A percentile compares a stretch with the other conserved stretches of the same genome.
Evolutionary conservation across 2,888 invertebrate species (phyloP).

Genomic region (Epinotia nisella): DNA sequence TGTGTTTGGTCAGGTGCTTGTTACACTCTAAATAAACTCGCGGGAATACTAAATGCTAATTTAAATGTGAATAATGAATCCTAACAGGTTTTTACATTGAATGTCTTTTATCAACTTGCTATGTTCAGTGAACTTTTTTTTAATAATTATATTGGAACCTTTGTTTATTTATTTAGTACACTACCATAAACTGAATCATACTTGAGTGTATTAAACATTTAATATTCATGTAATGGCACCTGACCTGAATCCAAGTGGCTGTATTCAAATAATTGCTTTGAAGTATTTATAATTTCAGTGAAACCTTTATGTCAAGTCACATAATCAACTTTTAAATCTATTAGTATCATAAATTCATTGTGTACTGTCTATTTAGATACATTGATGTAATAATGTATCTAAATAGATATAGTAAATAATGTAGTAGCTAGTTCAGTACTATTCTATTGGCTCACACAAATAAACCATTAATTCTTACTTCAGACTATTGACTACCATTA

Average conservation of each 20-base stretch:
- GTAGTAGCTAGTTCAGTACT: too few species aligned
- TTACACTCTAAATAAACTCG: slow-evolving; percentile 2
- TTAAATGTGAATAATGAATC: background rate
- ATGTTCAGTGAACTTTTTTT: background rate
- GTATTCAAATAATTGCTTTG: slow-evolving; percentile 1
- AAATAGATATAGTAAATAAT: too few species aligned
- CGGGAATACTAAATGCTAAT: background rate
- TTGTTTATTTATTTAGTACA: slow-evolving; percentile 7
- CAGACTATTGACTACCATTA: too few species aligned
- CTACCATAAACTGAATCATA: background rate
- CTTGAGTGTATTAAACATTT: slow-evolving; percentile 6
- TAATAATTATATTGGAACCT: background rate
- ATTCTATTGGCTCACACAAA: too few species aligned
- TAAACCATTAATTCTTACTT: too few species aligned
- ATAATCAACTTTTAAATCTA: background rate
- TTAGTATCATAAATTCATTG: background rate
- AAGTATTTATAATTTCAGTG: background rate
- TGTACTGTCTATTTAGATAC: background rate
- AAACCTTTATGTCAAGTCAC: background rate
- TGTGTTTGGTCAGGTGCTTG: slow-evolving; percentile 22
- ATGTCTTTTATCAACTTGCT: slow-evolving; percentile 4
- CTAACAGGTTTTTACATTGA: background rate
- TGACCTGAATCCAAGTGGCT: background rate
- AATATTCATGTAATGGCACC: slow-evolving; percentile 2
- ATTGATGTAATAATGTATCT: background rate